A percentile compares a stretch with the other conserved stretches of the same genome.
phyloP scores from a whole-genome alignment of 2,797 vertebrate genomes.

The Cirrhinus molitorella region DNA sequence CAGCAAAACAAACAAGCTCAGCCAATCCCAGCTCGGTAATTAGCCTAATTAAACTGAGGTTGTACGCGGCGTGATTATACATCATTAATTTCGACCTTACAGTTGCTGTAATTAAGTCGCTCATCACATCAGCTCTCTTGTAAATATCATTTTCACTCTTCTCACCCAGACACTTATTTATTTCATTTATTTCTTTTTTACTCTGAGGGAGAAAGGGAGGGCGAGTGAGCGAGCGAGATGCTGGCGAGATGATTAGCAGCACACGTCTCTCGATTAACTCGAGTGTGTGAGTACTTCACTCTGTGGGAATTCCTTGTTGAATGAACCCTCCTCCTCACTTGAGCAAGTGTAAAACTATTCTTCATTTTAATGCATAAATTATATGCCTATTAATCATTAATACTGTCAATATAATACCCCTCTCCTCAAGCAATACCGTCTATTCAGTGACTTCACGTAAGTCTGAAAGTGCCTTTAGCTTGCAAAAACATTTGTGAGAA shows the following conservation, averaged over 20 bases:
- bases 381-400: constrained; percentile 49
- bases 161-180: constrained; percentile 42
- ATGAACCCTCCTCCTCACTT: constrained; percentile 23
- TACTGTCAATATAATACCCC: constrained; percentile 36
- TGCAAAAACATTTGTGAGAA: neutral
- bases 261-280: constrained; percentile 58
- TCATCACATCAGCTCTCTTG: constrained; percentile 40
- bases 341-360: constrained; percentile 22
- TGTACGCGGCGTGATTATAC: constrained; percentile 56
- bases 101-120: constrained; percentile 57
- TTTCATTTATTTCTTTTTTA: constrained; percentile 49
- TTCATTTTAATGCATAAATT: constrained; percentile 48
- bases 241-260: constrained; percentile 58
- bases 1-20: constrained; percentile 59
- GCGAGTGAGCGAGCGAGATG: neutral
- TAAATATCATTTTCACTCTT: constrained; percentile 58
- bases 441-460: constrained; percentile 3
- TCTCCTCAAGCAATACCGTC: constrained; percentile 16
- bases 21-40: constrained; percentile 52
- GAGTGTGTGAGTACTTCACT: constrained; percentile 59
- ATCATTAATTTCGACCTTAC: constrained; percentile 59
- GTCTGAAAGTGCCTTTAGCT: constrained; percentile 4
- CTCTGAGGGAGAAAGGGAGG: constrained; percentile 18
- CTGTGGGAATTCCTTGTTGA: constrained; percentile 51
- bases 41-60: constrained; percentile 57